These are phyloP conservation scores for Antheraea pernyi DNA, from an alignment of 1,140 invertebrate genomes.

Conservation along the genomic window DNA sequence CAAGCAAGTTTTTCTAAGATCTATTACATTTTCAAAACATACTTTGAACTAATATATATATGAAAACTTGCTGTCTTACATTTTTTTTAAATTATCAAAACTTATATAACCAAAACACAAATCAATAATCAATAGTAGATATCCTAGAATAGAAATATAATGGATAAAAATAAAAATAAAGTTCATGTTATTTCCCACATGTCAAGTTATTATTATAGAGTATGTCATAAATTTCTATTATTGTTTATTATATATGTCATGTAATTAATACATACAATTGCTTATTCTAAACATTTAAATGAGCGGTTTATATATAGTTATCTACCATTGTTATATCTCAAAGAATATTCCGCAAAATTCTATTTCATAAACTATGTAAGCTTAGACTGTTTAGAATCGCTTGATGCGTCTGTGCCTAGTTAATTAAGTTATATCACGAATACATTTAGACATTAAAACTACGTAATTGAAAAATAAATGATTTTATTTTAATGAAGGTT, in stretches of 20 bases:
- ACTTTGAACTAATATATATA: too few relatives aligned
- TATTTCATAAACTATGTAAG: not conserved
- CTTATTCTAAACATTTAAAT: not conserved
- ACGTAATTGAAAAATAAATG: slow-evolving; percentile 20
- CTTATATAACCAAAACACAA: too few relatives aligned
- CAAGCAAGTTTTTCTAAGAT: too few relatives aligned
- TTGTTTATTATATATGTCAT: too few relatives aligned
- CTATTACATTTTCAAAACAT: too few relatives aligned
- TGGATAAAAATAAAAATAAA: too few relatives aligned
- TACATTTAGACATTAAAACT: slow-evolving; percentile 33
- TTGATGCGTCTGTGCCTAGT: slow-evolving; percentile 8
- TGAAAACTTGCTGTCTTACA: too few relatives aligned
- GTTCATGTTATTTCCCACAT: not conserved
- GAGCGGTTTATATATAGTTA: not conserved
- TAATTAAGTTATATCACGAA: slow-evolving; percentile 24
- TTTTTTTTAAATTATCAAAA: too few relatives aligned
- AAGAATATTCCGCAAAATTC: not conserved
- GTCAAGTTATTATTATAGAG: not conserved
- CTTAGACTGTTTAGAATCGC: not conserved
- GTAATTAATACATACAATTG: too few relatives aligned
- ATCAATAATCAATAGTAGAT: too few relatives aligned
- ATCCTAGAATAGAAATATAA: too few relatives aligned
- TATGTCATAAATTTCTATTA: too few relatives aligned
- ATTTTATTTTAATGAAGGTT: slow-evolving; percentile 6
- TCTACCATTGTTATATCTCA: not conserved